Percentiles rank a stretch among this genome's conserved stretches.
Conservation (phyloP, 2,113 vertebrate species). For the Saguinus midas region DNA sequence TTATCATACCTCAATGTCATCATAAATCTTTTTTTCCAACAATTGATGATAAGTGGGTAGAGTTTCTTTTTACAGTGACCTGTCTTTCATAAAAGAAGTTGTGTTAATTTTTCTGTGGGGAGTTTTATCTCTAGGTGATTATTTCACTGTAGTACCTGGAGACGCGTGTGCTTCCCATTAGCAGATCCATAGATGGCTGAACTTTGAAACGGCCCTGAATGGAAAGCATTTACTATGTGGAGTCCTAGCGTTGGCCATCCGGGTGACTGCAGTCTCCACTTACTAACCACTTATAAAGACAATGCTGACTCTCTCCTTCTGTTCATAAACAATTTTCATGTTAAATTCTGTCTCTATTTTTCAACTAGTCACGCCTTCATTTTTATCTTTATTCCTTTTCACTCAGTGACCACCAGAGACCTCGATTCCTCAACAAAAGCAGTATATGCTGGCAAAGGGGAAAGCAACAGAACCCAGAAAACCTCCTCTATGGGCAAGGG, state of each 20-base stretch:
- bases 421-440: constrained; percentile 14
- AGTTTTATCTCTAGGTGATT: constrained; percentile 49
- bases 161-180: background rate
- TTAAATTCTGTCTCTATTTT: background rate
- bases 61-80: constrained; percentile 72
- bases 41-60: constrained; percentile 73
- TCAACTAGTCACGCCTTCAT: background rate
- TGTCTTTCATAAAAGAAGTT: constrained; percentile 71
- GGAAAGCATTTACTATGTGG: background rate
- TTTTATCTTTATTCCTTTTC: constrained; percentile 38
- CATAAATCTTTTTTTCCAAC: constrained; percentile 78
- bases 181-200: constrained; percentile 36
- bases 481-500: background rate
- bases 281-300: background rate
- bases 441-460: background rate
- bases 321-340: background rate
- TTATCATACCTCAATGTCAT: constrained; percentile 83
- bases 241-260: background rate
- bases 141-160: constrained; percentile 40
- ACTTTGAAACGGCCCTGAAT: background rate
- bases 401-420: background rate
- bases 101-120: constrained; percentile 54
- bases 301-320: background rate
- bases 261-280: background rate
- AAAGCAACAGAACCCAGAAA: background rate